Conservation (phyloP, 2,797 vertebrate species). For the Pachyuromys duprasi region DNA sequence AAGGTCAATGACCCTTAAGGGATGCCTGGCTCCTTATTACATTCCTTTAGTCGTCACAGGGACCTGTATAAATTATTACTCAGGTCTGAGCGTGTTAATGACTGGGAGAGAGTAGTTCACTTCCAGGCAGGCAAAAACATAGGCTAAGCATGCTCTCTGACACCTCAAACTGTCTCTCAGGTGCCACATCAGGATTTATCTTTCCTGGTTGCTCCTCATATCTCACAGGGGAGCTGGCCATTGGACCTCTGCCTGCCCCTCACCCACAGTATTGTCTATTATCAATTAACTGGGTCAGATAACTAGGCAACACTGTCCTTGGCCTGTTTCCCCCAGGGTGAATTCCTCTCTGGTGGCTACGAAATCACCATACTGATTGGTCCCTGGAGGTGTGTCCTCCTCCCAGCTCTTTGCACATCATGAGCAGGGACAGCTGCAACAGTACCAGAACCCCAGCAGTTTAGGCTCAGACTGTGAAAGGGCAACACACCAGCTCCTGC, state of each 20-base stretch:
- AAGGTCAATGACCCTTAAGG: neutral
- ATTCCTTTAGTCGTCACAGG: neutral
- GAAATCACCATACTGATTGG: neutral
- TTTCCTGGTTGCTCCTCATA: neutral
- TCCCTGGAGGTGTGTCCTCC: neutral
- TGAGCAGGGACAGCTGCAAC: neutral
- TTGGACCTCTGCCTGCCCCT: neutral
- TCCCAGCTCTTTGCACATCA: accelerated
- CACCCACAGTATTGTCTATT: neutral
- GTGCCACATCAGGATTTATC: neutral
- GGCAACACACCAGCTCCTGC: neutral
- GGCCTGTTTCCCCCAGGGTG: neutral
- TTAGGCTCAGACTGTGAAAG: neutral
- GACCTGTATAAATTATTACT: neutral
- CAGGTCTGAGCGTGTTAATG: neutral
- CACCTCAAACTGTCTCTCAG: neutral
- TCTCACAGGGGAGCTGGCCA: neutral
- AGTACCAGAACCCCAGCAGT: neutral
- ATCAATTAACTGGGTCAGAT: neutral
- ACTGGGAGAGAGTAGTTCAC: neutral
- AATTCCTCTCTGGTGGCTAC: neutral
- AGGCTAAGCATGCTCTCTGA: neutral
- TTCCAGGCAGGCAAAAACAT: neutral
- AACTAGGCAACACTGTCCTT: neutral
- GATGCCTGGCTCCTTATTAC: neutral